phyloP scores from a whole-genome alignment of 2,797 vertebrate genomes.

The Trematomus bernacchii region DNA sequence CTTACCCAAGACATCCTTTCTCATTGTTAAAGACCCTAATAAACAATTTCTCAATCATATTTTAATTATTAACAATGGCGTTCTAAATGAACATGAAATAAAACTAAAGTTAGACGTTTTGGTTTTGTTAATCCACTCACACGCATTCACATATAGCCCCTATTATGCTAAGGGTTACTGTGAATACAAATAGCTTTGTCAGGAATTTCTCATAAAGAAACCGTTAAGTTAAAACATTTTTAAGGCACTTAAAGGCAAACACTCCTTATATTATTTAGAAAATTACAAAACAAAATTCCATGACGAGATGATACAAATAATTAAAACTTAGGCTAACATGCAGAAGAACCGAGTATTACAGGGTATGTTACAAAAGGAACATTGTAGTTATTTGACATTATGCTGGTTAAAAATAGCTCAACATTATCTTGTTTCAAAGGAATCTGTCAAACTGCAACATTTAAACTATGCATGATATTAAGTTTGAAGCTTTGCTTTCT shows the following conservation, averaged over 20 bases:
- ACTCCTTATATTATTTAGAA: too few relatives aligned
- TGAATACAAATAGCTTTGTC: neutral
- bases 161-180: too few relatives aligned
- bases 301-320: neutral
- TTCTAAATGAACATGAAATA: neutral
- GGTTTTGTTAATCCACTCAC: neutral
- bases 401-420: conserved; percentile 6
- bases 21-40: neutral
- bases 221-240: neutral
- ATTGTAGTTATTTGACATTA: neutral
- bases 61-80: neutral
- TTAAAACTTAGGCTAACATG: neutral
- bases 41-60: neutral
- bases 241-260: neutral
- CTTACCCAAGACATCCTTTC: neutral
- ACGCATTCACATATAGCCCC: neutral
- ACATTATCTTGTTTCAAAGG: neutral
- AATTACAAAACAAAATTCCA: too few relatives aligned
- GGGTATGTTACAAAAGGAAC: neutral
- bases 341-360: neutral
- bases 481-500: neutral
- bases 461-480: neutral
- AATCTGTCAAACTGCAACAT: conserved; percentile 12
- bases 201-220: neutral
- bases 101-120: neutral